Conservation (phyloP, 2,797 vertebrate genomes). For the Simalia tracyae region DNA sequence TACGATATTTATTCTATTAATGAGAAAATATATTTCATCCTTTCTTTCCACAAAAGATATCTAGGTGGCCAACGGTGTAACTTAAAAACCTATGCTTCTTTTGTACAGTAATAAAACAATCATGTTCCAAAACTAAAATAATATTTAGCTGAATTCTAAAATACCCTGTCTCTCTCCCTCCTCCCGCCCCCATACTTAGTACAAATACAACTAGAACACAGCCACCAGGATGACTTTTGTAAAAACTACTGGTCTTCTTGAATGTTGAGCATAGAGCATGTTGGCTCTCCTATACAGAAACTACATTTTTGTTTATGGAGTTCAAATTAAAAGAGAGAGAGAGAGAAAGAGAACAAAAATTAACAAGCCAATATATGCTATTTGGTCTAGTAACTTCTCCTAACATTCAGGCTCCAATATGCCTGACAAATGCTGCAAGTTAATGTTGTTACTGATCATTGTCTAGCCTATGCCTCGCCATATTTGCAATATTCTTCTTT, state of each 20-base stretch:
- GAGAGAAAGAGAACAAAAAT: background rate
- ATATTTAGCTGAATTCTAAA: background rate
- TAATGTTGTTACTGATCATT: conserved; percentile 46
- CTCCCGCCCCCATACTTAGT: background rate
- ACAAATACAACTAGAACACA: background rate
- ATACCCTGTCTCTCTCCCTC: background rate
- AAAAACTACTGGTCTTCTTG: background rate
- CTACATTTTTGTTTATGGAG: background rate
- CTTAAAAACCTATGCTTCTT: background rate
- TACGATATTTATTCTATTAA: background rate
- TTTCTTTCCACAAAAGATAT: background rate
- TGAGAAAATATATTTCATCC: background rate
- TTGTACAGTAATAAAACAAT: background rate
- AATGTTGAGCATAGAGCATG: background rate
- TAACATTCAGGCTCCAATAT: conserved; percentile 15
- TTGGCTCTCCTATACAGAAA: background rate
- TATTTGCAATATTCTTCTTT: conserved; percentile 56
- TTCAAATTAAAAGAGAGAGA: background rate
- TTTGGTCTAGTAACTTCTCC: conserved; percentile 4
- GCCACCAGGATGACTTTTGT: background rate
- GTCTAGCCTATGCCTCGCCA: conserved; percentile 40
- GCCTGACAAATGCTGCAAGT: conserved; percentile 45
- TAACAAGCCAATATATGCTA: background rate
- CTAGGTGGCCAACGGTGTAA: background rate
- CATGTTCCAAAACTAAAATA: background rate